These are phyloP conservation scores for Synanthedon vespiformis DNA, from an alignment of 2,888 invertebrate genomes.

Conservation along the genomic window DNA sequence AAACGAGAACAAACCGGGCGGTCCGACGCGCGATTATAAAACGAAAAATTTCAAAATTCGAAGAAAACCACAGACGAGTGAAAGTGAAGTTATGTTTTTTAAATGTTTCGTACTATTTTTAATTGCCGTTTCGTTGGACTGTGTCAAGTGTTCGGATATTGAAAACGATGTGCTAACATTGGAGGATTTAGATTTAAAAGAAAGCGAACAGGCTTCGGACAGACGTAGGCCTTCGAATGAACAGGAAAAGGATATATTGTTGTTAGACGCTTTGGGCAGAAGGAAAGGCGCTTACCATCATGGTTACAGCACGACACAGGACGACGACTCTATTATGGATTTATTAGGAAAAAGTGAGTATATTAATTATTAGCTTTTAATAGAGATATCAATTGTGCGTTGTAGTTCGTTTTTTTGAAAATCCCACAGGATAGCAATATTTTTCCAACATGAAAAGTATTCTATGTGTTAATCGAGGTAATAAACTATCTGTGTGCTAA, in stretches of 20 bases:
- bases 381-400: background rate
- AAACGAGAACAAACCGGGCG: constrained; percentile 26
- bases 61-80: constrained; percentile 22
- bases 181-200: constrained; percentile 44
- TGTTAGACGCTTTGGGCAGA: constrained; percentile 79
- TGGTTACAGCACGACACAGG: constrained; percentile 49
- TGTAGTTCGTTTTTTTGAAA: too few relatives aligned
- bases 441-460: too few relatives aligned
- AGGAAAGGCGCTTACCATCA: constrained; percentile 69
- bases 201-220: constrained; percentile 39
- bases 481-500: too few relatives aligned
- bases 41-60: constrained; percentile 42
- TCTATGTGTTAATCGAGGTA: too few relatives aligned
- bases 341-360: constrained; percentile 86
- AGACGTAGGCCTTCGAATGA: constrained; percentile 68
- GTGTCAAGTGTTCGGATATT: constrained; percentile 33
- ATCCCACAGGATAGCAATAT: too few relatives aligned
- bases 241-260: constrained; percentile 81
- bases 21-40: constrained; percentile 35
- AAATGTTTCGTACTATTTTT: constrained; percentile 18
- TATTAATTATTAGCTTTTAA: background rate
- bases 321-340: constrained; percentile 82
- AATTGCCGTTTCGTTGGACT: constrained; percentile 21
- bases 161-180: constrained; percentile 59
- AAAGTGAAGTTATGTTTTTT: constrained; percentile 14